Evolutionary conservation across 2,797 vertebrate genomes (phyloP).

Genomic region (Mormyrops boulengeri): DNA sequence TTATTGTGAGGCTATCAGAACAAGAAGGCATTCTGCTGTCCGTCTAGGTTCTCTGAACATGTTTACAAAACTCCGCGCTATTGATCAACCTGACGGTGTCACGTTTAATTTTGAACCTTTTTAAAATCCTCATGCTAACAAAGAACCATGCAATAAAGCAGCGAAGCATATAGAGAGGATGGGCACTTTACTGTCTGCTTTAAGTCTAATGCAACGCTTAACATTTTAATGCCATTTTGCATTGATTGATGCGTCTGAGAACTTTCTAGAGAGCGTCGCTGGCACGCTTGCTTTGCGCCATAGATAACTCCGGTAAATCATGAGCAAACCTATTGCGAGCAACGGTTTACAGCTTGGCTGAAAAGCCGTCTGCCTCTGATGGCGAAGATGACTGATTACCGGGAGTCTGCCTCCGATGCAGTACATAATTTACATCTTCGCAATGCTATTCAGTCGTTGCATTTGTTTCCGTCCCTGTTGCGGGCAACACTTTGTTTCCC

Average conservation of each 20-base stretch:
- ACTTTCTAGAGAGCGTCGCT: conserved; percentile 14
- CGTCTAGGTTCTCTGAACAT: not conserved
- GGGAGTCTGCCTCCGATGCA: not conserved
- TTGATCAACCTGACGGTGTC: not conserved
- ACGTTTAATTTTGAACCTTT: not conserved
- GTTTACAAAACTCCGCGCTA: not conserved
- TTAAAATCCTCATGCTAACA: not conserved
- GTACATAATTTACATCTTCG: conserved; percentile 14
- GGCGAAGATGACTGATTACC: conserved; percentile 21
- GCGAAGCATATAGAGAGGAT: not conserved
- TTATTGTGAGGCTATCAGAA: not conserved
- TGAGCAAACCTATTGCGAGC: conserved; percentile 1
- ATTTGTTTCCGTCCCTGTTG: conserved; percentile 15
- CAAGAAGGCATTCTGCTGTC: not conserved
- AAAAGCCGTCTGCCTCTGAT: conserved; percentile 18
- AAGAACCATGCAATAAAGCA: not conserved
- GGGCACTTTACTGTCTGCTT: not conserved
- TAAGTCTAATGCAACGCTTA: not conserved
- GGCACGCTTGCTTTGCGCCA: not conserved
- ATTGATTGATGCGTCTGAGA: conserved; percentile 10
- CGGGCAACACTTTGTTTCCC: not conserved
- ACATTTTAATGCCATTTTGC: not conserved
- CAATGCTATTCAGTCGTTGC: conserved; percentile 13
- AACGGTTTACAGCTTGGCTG: not conserved
- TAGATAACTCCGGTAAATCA: conserved; percentile 18